Evolutionary conservation across 1,140 invertebrate genomes (phyloP), one percentile per base, ranked within the genome.

Genomic region (Rhysida immarginata): DNA sequence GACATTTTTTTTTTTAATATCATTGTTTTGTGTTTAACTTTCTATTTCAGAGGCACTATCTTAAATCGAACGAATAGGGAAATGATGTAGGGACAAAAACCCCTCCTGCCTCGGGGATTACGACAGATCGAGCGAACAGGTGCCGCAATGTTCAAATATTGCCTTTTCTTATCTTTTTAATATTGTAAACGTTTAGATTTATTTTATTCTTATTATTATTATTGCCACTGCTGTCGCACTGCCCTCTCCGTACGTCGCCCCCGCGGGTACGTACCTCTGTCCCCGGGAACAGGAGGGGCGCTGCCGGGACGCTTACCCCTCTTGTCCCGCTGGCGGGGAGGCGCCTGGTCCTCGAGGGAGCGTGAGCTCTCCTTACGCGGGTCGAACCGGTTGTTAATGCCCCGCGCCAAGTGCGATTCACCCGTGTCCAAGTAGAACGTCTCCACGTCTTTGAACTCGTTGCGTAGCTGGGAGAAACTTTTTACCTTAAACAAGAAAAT

Each of bases 401-500:
- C 14, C 13, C 26, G 49, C 8, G 18, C 8, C 44, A 11, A 16
- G 20, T 51, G 49, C 8, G 53, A 14, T n/a, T 54, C 60, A 26
- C 53, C 64, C 2, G 27, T 58, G 14, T 82, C 83, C 62, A 92
- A 71, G 67, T 90, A 91, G 70, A 94, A 94, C 13, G 87, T 90
- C 65, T 91, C 87, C 35, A 90, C 83, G 61, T 90, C 86, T 1
- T 85, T 84, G 64, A 91, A 90, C 64, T 94, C 89, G 64, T 91
- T 88, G 42, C 88, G 79, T 29, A 95, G 69, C 61, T 94, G 89
- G 0, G 87, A 92, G 68, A 92, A 93, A 69, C 89, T 93, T 58
- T 87, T 77, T 1, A 95, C 83, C 84, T 87, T n/a, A n/a, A n/a
- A n/a, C n/a, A n/a, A n/a, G n/a, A n/a, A n/a, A n/a, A n/a, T n/a